These are phyloP conservation scores for Gasterosteus nipponicus DNA, from an alignment of 2,113 vertebrate genomes.

Conservation along the genomic window DNA sequence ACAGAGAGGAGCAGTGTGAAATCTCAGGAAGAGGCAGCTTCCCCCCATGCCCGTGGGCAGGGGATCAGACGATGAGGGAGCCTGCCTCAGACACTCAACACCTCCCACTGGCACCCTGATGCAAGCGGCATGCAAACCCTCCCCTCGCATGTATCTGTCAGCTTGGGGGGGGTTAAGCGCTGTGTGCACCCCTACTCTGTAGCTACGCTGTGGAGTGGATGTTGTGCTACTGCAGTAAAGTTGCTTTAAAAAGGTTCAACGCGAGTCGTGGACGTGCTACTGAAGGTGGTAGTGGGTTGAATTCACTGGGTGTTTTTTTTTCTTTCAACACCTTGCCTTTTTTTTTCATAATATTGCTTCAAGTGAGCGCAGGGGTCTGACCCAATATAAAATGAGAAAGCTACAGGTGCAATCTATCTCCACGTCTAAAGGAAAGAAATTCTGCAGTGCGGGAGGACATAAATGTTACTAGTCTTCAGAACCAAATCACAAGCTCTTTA, in stretches of 20 bases:
- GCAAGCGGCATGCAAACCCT: conserved; percentile 84
- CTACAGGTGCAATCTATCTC: conserved; percentile 62
- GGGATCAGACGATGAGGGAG: conserved; percentile 84
- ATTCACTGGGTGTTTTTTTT: conserved; percentile 16
- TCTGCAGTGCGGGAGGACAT: conserved; percentile 50
- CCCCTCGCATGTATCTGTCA: conserved; percentile 76
- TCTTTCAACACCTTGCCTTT: not conserved
- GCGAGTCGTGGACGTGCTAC: conserved; percentile 31
- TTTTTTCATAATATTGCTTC: conserved; percentile 48
- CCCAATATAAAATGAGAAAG: conserved; percentile 42
- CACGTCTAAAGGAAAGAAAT: conserved; percentile 49
- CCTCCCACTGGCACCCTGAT: conserved; percentile 83
- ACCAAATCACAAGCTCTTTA: conserved; percentile 73
- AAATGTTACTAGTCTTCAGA: conserved; percentile 72
- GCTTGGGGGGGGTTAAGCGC: conserved; percentile 69
- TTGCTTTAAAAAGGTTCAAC: conserved; percentile 56
- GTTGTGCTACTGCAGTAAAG: conserved; percentile 51
- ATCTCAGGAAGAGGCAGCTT: conserved; percentile 83
- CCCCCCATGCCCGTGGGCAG: conserved; percentile 80
- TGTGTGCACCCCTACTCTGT: conserved; percentile 60
- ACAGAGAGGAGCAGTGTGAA: conserved; percentile 81
- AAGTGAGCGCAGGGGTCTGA: conserved; percentile 53
- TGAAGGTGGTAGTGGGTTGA: conserved; percentile 44
- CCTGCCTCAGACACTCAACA: conserved; percentile 81
- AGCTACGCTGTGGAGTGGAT: conserved; percentile 59